Evolutionary conservation across 2,797 vertebrate genomes (phyloP), one percentile per base, ranked within the genome.

Genomic region (Sylvia borin): DNA sequence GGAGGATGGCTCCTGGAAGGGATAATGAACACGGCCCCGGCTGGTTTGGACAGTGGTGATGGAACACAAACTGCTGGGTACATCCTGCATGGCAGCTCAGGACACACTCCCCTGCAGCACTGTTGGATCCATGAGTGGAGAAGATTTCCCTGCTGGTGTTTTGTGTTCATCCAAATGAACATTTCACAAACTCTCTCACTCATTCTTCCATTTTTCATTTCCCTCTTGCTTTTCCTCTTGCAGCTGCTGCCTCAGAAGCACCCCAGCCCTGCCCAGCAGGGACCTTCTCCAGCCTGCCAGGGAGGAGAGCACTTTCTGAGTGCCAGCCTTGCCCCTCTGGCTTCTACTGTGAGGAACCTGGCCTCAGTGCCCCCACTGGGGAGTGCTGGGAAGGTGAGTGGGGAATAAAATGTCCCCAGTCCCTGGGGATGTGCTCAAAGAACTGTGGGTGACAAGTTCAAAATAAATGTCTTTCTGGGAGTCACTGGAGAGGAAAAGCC

Each of bases 211-310:
- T 15, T 60, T 24, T 7, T 25, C 5, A 2, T 79, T 62, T 72
- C 20, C 21, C 5, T 53, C 19, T 76, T 18, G 18, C 43, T 66
- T 75, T 70, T 87, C n/a, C 57, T 11, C 58, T 62, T 15, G 7
- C 96, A 99, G 99, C 91, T 62, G 96, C 98, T 91, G 98, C 98
- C 13, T 98, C 98, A 50, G 96, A 89, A 70, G 95, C 79, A 26
- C 99, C 99, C 8, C 96, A 87, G 29, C 95, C 94, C 11, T 99
- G 99, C 96, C 99, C 99, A n/a, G 92, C 96, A 2, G 99, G 99
- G 42, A 98, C 98, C 54, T 99, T 98, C 96, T 99, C 98, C n/a
- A 89, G 97, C 72, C 93, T 97, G 16, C 80, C 88, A 17, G 98
- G 98, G 74, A 97, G 98, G 68, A 97, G 94, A 29, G 88, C 24